phyloP scores from a whole-genome alignment of 2,113 vertebrate species.

The Anguilla japonica region DNA sequence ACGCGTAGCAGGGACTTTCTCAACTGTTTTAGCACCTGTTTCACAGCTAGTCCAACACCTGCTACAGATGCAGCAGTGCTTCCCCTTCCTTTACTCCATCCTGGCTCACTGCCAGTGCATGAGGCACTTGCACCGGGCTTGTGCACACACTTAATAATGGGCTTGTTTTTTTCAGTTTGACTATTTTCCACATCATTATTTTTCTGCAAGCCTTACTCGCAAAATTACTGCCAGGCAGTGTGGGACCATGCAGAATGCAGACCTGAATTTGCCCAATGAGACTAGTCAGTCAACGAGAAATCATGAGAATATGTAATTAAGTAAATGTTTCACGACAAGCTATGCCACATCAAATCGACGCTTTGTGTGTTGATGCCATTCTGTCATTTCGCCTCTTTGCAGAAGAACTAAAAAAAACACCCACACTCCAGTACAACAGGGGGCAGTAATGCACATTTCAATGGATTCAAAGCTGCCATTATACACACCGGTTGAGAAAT shows the following conservation, averaged over 20 bases:
- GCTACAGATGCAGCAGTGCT: constrained; percentile 3
- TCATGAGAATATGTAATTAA: constrained; percentile 1
- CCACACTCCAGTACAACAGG: not conserved
- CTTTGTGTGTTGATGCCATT: not conserved
- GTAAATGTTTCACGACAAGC: not conserved
- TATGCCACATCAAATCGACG: not conserved
- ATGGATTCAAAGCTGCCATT: not conserved
- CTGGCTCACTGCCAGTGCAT: not conserved
- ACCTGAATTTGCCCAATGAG: not conserved
- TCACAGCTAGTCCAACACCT: not conserved
- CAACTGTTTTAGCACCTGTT: not conserved
- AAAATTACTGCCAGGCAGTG: not conserved
- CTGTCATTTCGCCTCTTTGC: not conserved
- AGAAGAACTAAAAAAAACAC: not conserved
- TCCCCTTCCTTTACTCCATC: not conserved
- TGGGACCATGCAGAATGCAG: not conserved
- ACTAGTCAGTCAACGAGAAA: not conserved
- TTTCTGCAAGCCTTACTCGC: not conserved
- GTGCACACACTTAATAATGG: not conserved
- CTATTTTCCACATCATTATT: constrained; percentile 7
- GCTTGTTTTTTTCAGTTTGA: not conserved
- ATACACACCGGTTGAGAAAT: not conserved
- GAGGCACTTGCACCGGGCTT: not conserved
- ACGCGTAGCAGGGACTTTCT: not conserved
- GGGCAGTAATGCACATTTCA: not conserved